Evolutionary conservation across 2,113 vertebrate genomes (phyloP).

Genomic region (Tretioscincus oriximinensis): DNA sequence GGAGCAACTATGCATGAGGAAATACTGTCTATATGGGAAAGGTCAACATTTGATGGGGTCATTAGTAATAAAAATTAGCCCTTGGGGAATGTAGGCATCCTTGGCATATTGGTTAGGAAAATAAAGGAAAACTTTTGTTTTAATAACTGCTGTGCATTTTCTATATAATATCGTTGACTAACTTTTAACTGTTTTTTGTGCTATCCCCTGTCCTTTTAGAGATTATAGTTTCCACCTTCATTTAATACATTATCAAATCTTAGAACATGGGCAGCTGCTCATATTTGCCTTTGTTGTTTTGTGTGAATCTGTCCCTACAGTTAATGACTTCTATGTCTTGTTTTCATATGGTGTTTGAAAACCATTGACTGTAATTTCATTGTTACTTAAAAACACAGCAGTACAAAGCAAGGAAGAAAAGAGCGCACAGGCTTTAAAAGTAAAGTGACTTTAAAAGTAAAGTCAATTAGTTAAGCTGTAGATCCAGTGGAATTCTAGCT

Average conservation of each 20-base stretch:
- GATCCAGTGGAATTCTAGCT: background rate
- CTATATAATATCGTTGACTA: background rate
- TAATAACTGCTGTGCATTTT: background rate
- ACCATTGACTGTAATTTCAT: background rate
- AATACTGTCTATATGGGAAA: conserved; percentile 3
- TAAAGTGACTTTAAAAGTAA: background rate
- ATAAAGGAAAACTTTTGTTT: background rate
- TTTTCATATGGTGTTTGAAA: background rate
- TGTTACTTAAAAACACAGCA: background rate
- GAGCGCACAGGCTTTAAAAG: background rate
- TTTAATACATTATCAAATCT: background rate
- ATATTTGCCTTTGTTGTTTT: background rate
- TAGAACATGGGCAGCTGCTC: background rate
- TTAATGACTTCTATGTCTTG: background rate
- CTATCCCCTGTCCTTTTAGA: background rate
- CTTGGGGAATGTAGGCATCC: background rate
- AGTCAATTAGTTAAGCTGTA: background rate
- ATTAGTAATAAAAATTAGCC: conserved; percentile 34
- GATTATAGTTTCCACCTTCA: background rate
- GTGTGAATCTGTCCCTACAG: background rate
- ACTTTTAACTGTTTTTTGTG: background rate
- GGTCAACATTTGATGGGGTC: conserved; percentile 1
- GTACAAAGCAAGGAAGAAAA: no score
- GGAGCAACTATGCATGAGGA: conserved; percentile 21
- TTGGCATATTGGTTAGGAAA: background rate